These are phyloP conservation scores for Meiosimyza decipiens DNA, from an alignment of 2,888 invertebrate genomes.

Conservation along the genomic window DNA sequence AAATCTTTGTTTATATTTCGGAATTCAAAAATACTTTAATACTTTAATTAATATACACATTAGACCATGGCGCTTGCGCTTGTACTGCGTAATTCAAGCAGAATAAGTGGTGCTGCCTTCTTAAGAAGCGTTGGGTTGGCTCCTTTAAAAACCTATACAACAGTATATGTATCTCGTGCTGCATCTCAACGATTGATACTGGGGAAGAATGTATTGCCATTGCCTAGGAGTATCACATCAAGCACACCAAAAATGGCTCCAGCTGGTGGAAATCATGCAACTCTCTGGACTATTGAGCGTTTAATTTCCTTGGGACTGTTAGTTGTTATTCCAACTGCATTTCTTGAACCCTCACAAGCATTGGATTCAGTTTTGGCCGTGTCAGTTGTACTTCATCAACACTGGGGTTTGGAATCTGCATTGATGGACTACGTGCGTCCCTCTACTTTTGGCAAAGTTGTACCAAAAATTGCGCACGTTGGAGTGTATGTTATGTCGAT, in stretches of 20 bases:
- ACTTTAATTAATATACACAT: constrained; percentile 23
- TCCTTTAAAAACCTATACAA: constrained; percentile 56
- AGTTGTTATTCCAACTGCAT: constrained; percentile 77
- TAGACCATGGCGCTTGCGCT: constrained; percentile 54
- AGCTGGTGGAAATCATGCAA: constrained; percentile 71
- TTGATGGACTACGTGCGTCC: constrained; percentile 86
- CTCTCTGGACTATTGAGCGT: constrained; percentile 84
- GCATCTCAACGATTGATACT: constrained; percentile 47
- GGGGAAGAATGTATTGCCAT: constrained; percentile 48
- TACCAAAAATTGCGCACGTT: constrained; percentile 78
- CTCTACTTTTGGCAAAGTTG: constrained; percentile 76
- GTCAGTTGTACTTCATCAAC: constrained; percentile 77
- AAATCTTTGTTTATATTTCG: too few relatives aligned
- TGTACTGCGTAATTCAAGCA: constrained; percentile 55
- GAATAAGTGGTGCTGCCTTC: constrained; percentile 52
- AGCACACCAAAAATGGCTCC: constrained; percentile 57
- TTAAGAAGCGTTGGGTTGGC: constrained; percentile 52
- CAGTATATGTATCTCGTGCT: constrained; percentile 44
- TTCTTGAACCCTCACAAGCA: constrained; percentile 74
- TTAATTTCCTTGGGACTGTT: constrained; percentile 73
- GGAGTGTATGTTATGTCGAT: constrained; percentile 77
- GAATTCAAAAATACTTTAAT: constrained; percentile 9
- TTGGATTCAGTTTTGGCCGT: constrained; percentile 77
- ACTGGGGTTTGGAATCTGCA: constrained; percentile 72
- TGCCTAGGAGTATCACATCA: constrained; percentile 53